Evolutionary conservation across 30 jellyfish, hydroid and myxozoan species (phyloP), one percentile per base, ranked within the genome.

Genomic region (Cassiopea xamachana): DNA sequence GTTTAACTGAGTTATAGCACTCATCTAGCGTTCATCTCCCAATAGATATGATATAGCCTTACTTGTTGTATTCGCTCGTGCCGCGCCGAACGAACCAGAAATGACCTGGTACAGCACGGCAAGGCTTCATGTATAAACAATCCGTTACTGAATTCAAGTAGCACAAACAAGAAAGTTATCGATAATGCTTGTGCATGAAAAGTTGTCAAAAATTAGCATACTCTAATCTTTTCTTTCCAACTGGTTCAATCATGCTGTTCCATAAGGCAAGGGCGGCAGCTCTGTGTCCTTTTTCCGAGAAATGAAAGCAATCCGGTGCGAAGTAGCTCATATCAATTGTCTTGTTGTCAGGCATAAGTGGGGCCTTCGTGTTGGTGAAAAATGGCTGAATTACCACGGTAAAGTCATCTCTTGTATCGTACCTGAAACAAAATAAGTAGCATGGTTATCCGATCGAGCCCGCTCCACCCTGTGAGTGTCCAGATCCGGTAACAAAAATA

Each of bases 291-390:
- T 82, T 83, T 14, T 60, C 92, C 27, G 98, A 93, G 91, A 93
- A 93, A 60, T 93, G 98, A 79, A 93, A 93, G 78, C 98, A 93
- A 67, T 93, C 98, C 7, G 98, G 98, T 1, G 98, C 97, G 46
- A 93, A 89, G 88, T 75, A 93, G 72, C 93, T 83, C 83, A 80
- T 93, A 86, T 93, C 98, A 7, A 84, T 77, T 1, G 93, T 74
- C 44, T 76, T 72, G 60, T 91, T 97, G 70, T 79, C 89, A 46
- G 97, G 98, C 69, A 64, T 61, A 46, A 74, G 90, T 17, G 98
- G 98, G 6, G 90, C 89, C 46, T 44, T 86, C 15, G 98, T 93
- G 48, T 89, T 80, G 27, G 81, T 83, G 78, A 93, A 89, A 73
- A 93, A 93, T 19, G 98, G 98, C 73, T 93, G 98, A 17, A 93